These are phyloP conservation scores for Sminthopsis crassicaudata DNA, from an alignment of 2,113 vertebrate species.

Conservation along the genomic window DNA sequence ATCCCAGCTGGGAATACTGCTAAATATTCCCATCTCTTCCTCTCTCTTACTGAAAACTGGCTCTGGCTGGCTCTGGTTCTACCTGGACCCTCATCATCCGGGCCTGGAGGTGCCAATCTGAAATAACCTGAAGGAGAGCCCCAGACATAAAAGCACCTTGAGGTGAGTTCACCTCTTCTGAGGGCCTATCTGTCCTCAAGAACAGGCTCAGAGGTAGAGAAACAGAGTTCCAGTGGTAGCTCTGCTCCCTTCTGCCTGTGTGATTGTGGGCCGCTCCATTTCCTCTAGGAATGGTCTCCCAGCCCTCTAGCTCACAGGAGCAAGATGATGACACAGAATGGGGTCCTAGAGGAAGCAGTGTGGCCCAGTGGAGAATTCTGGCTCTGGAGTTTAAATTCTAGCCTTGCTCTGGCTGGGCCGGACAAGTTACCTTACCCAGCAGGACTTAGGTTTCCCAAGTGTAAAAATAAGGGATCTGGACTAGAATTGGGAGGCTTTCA, in stretches of 20 bases:
- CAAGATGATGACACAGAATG: slow-evolving; percentile 9
- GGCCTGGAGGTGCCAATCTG: not conserved
- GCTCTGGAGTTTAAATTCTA: not conserved
- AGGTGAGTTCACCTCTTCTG: slow-evolving; percentile 35
- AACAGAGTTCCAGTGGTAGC: not conserved
- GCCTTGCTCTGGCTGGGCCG: not conserved
- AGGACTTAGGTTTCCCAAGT: not conserved
- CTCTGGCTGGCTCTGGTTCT: slow-evolving; percentile 2
- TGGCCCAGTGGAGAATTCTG: slow-evolving; percentile 30
- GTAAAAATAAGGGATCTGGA: not conserved
- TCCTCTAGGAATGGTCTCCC: slow-evolving; percentile 13
- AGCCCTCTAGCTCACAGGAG: not conserved
- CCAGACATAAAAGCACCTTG: slow-evolving; percentile 28
- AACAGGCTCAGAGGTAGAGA: slow-evolving; percentile 23
- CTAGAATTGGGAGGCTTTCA: not conserved
- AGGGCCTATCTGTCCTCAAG: slow-evolving; percentile 22
- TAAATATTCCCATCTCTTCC: slow-evolving; percentile 23
- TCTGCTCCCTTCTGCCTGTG: not conserved
- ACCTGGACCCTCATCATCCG: slow-evolving; percentile 22
- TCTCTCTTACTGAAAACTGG: slow-evolving; percentile 21
- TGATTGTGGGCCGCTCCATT: slow-evolving; percentile 9
- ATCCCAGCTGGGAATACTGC: not conserved
- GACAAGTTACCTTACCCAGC: not conserved
- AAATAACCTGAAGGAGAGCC: slow-evolving; percentile 13
- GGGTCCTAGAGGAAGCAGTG: slow-evolving; percentile 18